Conservation (phyloP, 1,140 invertebrate genomes). For the Euura lappo region DNA sequence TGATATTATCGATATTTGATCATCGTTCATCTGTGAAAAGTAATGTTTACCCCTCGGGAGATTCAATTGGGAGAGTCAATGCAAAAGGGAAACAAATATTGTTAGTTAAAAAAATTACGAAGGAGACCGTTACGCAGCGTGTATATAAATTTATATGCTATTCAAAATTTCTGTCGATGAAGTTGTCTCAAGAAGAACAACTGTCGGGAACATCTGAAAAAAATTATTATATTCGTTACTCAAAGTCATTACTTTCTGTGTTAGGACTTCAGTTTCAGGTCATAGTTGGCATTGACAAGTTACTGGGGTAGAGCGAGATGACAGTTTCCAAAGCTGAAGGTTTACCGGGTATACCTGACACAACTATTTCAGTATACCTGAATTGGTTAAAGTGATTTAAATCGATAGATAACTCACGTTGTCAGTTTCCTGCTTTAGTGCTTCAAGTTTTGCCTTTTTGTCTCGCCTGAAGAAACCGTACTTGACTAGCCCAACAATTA, state of each 20-base stretch:
- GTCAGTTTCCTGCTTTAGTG: slow-evolving; percentile 33
- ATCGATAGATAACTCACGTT: background rate
- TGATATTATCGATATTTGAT: too few relatives aligned
- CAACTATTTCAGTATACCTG: too few relatives aligned
- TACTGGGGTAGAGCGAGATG: too few relatives aligned
- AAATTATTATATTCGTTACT: background rate
- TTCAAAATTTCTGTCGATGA: slow-evolving; percentile 27
- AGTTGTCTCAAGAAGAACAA: slow-evolving; percentile 23
- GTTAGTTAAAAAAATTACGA: background rate
- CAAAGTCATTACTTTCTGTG: too few relatives aligned
- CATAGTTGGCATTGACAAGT: too few relatives aligned
- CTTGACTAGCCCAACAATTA: slow-evolving; percentile 46
- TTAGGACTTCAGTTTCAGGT: too few relatives aligned
- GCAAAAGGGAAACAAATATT: background rate
- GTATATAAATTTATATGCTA: slow-evolving; percentile 21
- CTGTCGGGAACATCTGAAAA: slow-evolving; percentile 22
- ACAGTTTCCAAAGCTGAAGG: too few relatives aligned
- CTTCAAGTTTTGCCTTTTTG: slow-evolving; percentile 45
- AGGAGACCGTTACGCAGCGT: background rate
- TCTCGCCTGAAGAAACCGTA: slow-evolving; percentile 54
- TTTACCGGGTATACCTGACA: too few relatives aligned
- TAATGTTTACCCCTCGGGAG: too few relatives aligned
- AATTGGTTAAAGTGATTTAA: background rate
- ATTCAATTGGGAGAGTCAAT: too few relatives aligned
- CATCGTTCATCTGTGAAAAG: too few relatives aligned